Evolutionary conservation across 1,140 invertebrate species (phyloP).

Genomic region (Cydia strobilella): DNA sequence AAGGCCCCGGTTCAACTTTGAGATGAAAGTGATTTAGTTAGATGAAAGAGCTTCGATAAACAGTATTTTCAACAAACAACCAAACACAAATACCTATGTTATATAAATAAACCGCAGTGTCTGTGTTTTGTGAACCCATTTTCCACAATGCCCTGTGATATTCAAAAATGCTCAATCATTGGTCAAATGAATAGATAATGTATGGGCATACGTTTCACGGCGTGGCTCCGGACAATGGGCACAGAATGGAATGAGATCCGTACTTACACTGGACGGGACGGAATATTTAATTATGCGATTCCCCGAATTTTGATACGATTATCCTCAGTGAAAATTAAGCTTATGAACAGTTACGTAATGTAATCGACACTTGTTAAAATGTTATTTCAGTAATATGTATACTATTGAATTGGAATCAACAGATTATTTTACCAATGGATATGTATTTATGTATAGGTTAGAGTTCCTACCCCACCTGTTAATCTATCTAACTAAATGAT

Average conservation of each 20-base stretch:
- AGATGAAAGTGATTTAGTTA: conserved; percentile 9
- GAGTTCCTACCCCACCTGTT: too few relatives aligned
- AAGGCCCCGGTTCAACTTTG: conserved; percentile 11
- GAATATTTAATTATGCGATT: conserved; percentile 13
- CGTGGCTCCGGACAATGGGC: neutral
- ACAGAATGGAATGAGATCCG: neutral
- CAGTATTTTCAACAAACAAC: conserved; percentile 5
- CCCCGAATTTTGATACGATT: neutral
- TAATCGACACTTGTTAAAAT: neutral
- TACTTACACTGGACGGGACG: neutral
- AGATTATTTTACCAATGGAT: too few relatives aligned
- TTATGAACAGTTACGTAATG: neutral
- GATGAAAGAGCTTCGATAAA: neutral
- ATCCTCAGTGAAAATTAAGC: conserved; percentile 1
- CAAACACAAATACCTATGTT: neutral
- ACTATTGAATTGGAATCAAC: neutral
- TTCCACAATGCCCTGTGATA: neutral
- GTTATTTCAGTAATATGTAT: neutral
- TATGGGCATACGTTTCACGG: conserved; percentile 28
- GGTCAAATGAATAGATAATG: conserved; percentile 22
- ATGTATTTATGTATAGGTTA: too few relatives aligned
- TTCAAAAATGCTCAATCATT: conserved; percentile 13
- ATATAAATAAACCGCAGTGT: neutral
- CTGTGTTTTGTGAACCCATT: neutral
- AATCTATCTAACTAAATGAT: too few relatives aligned